Evolutionary conservation across 2,797 vertebrate genomes (phyloP), one percentile per base, ranked within the genome.

Genomic region (Hephaestus fuliginosus): DNA sequence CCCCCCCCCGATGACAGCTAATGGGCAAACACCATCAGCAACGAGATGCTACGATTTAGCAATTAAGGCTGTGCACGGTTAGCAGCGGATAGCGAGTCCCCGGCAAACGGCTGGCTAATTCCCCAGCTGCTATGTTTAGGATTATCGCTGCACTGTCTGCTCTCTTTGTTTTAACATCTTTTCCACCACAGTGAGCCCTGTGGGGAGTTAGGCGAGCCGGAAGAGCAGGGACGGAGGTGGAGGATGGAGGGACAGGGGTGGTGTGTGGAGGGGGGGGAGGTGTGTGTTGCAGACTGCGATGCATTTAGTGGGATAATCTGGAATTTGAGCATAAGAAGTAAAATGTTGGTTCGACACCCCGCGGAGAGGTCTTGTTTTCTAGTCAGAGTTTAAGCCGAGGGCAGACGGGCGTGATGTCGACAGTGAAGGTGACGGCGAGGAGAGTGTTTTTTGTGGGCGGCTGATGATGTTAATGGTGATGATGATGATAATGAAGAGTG

Each of bases 151-250:
- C 81, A 46, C 86, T 90, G 88, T 92, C 90, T 91, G 90, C 83
- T 90, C 74, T 89, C 87, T 94, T 94, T 94, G 92, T 93, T 92
- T 92, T 89, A 88, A 67, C 87, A 89, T 93, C 84, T 93, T 92
- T 93, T 93, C 91, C 91, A 89, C 91, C 69, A 89, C 89, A 89
- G 71, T 90, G 92, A 90, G 86, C 89, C 81, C 88, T 85, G 89
- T 76, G 83, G 91, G 92, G 91, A 57, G 87, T 81, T 68, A 74
- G 86, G 72, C 62, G 6, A 80, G 89, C 76, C 8, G 76, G 77
- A 91, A 88, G 76, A 70, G 76, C 78, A 49, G 76, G 67, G 82
- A 81, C 52, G 36, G 77, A 81, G 71, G 58, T 57, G 49, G 75
- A 28, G 22, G 51, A 22, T 44, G 13, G 25, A 39, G 18, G 13